Conservation (phyloP, 2,113 vertebrate genomes). For the Apodemus sylvaticus region DNA sequence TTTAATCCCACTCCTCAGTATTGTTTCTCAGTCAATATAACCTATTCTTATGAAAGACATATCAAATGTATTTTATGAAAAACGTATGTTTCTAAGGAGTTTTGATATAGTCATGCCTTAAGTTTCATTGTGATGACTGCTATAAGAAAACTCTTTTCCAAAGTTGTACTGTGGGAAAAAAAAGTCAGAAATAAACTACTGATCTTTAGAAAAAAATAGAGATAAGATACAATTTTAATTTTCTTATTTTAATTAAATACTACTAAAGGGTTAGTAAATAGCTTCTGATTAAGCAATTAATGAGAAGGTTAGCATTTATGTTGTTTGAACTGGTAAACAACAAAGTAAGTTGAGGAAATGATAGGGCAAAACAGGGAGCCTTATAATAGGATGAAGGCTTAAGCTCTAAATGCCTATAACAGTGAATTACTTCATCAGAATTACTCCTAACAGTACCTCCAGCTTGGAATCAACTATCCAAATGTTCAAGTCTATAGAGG, state of each 20-base stretch:
- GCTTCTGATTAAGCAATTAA: constrained; percentile 45
- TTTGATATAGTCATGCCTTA: too few species aligned
- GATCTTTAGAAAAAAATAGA: constrained; percentile 36
- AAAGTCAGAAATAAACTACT: too few species aligned
- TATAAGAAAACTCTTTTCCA: too few species aligned
- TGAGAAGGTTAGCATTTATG: constrained; percentile 4
- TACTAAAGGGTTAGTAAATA: constrained; percentile 56
- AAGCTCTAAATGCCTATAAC: not conserved
- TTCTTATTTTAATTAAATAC: constrained; percentile 54
- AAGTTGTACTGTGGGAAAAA: too few species aligned
- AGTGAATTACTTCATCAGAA: not conserved
- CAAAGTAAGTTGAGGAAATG: not conserved
- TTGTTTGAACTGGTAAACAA: constrained; percentile 50
- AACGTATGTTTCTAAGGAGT: too few species aligned
- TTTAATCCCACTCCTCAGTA: too few species aligned
- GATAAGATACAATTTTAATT: constrained; percentile 58
- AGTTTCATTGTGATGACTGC: too few species aligned
- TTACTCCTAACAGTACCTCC: not conserved
- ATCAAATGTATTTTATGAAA: too few species aligned
- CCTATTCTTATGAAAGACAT: too few species aligned
- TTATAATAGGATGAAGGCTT: not conserved
- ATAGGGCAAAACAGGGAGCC: not conserved
- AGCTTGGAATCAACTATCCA: not conserved
- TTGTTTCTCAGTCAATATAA: too few species aligned
- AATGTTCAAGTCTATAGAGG: not conserved